phyloP scores from a whole-genome alignment of 2,113 vertebrate species.

The Garra rufa region DNA sequence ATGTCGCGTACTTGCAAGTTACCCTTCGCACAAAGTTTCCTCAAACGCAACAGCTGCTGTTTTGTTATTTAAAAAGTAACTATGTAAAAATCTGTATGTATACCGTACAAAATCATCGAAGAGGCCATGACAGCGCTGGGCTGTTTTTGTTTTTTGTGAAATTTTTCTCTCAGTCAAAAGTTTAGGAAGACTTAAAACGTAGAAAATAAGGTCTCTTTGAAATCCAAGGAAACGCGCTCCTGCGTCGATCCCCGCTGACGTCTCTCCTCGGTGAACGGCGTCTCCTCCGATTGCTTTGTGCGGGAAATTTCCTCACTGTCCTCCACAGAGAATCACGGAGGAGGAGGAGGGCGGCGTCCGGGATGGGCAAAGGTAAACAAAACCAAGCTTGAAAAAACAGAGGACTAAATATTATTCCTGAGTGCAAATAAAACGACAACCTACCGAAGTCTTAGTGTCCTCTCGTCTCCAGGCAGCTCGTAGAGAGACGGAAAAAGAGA shows the following conservation, averaged over 20 bases:
- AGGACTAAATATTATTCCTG: constrained; percentile 80
- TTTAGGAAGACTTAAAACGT: constrained; percentile 86
- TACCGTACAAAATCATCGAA: constrained; percentile 80
- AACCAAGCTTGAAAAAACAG: constrained; percentile 38
- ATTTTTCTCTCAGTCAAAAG: constrained; percentile 70
- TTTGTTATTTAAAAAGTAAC: constrained; percentile 83
- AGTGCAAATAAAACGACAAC: constrained; percentile 78
- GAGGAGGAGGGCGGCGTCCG: background rate
- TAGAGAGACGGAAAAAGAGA: constrained; percentile 52
- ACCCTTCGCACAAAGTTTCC: constrained; percentile 35
- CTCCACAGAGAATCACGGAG: constrained; percentile 1
- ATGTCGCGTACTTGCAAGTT: constrained; percentile 55
- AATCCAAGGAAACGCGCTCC: constrained; percentile 50
- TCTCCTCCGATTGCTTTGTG: constrained; percentile 36
- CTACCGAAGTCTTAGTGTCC: constrained; percentile 63
- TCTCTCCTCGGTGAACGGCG: constrained; percentile 51
- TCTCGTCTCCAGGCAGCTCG: constrained; percentile 68
- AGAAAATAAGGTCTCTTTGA: constrained; percentile 75
- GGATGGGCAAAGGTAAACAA: constrained; percentile 40
- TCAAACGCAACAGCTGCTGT: constrained; percentile 39
- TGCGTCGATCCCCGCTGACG: background rate
- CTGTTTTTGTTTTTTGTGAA: constrained; percentile 62
- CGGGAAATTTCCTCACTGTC: background rate
- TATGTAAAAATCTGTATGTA: constrained; percentile 79
- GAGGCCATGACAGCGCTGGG: constrained; percentile 73